Evolutionary conservation across 2,888 invertebrate genomes (phyloP).

Genomic region (Drosophila ezoana): DNA sequence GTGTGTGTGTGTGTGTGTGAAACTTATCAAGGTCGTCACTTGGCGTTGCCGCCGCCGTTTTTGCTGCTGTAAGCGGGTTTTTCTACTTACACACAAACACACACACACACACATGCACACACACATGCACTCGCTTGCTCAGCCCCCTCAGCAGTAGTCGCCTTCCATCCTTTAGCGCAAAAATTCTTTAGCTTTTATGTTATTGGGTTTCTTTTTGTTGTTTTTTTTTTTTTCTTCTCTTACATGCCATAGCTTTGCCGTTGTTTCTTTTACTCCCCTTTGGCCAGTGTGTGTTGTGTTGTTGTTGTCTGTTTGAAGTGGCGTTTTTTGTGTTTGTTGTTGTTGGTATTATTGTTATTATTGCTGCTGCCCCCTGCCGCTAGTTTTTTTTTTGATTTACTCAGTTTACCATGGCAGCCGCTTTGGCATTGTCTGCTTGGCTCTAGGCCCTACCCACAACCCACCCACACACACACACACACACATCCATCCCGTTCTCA

Average conservation of each 20-base stretch:
- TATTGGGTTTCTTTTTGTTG: conserved; percentile 72
- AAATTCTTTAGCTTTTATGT: conserved; percentile 80
- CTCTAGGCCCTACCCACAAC: not conserved
- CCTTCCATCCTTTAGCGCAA: conserved; percentile 76
- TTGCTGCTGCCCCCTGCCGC: conserved; percentile 11
- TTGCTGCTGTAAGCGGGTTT: conserved; percentile 80
- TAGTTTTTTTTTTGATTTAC: conserved; percentile 63
- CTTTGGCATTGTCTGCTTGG: conserved; percentile 12
- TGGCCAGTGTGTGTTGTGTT: conserved; percentile 18
- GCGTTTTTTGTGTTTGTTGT: conserved; percentile 7
- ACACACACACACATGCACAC: conserved; percentile 38
- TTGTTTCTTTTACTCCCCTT: conserved; percentile 34
- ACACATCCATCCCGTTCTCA: not conserved
- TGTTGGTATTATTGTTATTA: conserved; percentile 8
- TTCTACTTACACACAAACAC: conserved; percentile 71
- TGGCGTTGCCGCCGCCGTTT: conserved; percentile 69
- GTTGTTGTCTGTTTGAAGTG: conserved; percentile 57
- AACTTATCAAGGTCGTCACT: conserved; percentile 84
- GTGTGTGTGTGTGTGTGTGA: conserved; percentile 43
- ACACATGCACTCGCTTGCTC: conserved; percentile 8
- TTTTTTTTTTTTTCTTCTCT: conserved; percentile 28
- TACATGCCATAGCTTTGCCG: conserved; percentile 21
- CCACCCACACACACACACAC: not conserved
- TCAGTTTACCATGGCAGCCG: conserved; percentile 44
- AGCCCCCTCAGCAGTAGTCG: conserved; percentile 32